These are phyloP conservation scores for Buceros bicornis DNA, from an alignment of 2,797 vertebrate genomes.

Conservation along the genomic window DNA sequence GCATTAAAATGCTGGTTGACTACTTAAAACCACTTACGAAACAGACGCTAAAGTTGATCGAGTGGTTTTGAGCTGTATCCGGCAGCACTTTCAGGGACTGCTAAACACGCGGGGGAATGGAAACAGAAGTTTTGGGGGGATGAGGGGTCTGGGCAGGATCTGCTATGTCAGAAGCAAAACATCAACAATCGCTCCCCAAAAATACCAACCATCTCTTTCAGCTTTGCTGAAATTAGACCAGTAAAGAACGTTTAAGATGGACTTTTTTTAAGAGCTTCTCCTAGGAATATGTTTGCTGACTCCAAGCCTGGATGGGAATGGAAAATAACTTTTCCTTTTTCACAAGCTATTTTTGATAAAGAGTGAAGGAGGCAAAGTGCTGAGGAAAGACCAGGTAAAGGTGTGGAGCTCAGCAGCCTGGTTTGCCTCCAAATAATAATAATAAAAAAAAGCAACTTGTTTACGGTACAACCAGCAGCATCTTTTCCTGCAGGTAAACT, in stretches of 20 bases:
- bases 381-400: background rate
- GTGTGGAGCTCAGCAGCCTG: background rate
- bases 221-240: slow-evolving; percentile 22
- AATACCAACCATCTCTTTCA: background rate
- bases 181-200: background rate
- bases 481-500: background rate
- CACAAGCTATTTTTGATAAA: slow-evolving; percentile 34
- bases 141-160: slow-evolving; percentile 31
- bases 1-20: slow-evolving; percentile 57
- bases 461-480: background rate
- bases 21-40: slow-evolving; percentile 74
- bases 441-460: background rate
- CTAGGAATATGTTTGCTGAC: slow-evolving; percentile 7
- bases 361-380: background rate
- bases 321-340: slow-evolving; percentile 36
- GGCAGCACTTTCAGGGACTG: slow-evolving; percentile 23
- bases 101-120: slow-evolving; percentile 26
- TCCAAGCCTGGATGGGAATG: background rate
- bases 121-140: slow-evolving; percentile 52
- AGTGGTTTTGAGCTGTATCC: slow-evolving; percentile 60
- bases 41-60: slow-evolving; percentile 69
- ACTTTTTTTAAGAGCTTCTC: slow-evolving; percentile 1
- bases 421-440: background rate
- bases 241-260: background rate
- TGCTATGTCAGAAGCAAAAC: slow-evolving; percentile 57